Percentiles rank a stretch among this genome's conserved stretches.
Evolutionary conservation across 2,888 invertebrate genomes (phyloP).

Genomic region (Baccha elongata): DNA sequence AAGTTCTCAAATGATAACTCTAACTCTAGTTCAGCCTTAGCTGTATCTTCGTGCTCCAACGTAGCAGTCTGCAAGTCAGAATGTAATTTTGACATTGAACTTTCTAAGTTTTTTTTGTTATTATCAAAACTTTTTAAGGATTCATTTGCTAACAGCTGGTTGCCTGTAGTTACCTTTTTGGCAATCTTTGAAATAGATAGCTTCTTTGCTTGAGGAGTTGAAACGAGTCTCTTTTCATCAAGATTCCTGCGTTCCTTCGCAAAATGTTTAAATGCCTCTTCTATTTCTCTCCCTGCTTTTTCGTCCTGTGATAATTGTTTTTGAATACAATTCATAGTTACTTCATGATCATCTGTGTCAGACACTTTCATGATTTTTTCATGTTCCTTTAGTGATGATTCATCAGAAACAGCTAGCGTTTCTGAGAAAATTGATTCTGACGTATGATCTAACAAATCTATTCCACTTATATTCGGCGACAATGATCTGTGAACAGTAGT

Average conservation of each 20-base stretch:
- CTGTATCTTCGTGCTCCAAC: not conserved
- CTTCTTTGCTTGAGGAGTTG: constrained; percentile 54
- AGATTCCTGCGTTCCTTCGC: constrained; percentile 23
- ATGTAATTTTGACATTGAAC: too few relatives aligned
- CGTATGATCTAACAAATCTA: constrained; percentile 78
- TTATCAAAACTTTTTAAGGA: not conserved
- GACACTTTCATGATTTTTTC: constrained; percentile 36
- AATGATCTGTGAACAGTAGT: constrained; percentile 11
- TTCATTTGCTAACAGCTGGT: not conserved
- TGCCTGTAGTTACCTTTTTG: constrained; percentile 35
- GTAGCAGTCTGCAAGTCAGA: too few relatives aligned
- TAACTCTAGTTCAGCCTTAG: constrained; percentile 27
- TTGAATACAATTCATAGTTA: not conserved
- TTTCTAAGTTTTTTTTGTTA: not conserved
- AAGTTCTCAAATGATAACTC: constrained; percentile 49
- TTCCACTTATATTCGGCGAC: constrained; percentile 78
- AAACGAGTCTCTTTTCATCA: constrained; percentile 24
- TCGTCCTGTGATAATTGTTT: constrained; percentile 31
- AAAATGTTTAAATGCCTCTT: constrained; percentile 59
- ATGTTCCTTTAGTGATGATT: constrained; percentile 44
- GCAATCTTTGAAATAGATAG: not conserved
- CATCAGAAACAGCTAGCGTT: constrained; percentile 75
- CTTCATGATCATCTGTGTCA: constrained; percentile 17
- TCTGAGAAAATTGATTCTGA: constrained; percentile 78
- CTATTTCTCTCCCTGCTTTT: constrained; percentile 54